Base-by-base conservation (phyloP, 2,113 vertebrate genomes). In the Ovibos moschatus region DNA sequence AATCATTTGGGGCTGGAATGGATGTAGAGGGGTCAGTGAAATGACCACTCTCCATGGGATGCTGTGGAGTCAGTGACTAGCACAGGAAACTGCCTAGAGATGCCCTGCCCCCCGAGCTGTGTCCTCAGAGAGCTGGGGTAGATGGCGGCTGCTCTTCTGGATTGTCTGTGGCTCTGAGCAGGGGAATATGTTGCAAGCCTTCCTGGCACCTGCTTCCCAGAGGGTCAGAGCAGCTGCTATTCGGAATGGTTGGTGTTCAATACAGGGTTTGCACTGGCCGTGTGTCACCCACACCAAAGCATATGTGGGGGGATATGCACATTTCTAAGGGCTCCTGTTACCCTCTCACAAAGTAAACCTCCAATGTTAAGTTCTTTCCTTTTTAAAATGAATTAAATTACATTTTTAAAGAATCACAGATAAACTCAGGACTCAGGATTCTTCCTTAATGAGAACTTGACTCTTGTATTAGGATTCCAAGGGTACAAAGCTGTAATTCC, bases 261-360 rank as follows among this genome's bases (percentile, higher is more conserved):
- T 2, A 7, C 3, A 16, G 16, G 6, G 7, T 43, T 25, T 13
- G 4, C 5, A 0, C 43, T 5, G 8, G 47, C 12, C 10, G 5
- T 30, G 1, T 33, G 2, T 47, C 45, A 2, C 5, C 43, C 30
- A 21, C 33, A 2, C 58, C 60, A 43, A 45, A 33, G 14, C 3
- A 11, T 0, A 11, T 1, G 2, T 1, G 6, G 51, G 79, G 45
- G n/a, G 19, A 11, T 33, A 3, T 27, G 23, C 30, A 17, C 25
- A 30, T 62, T 87, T 78, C 47, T 89, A 25, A 89, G 33, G 3
- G 19, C 45, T 43, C 10, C 30, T 2, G 5, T 78, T 51, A 50
- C 12, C 3, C 28, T 95, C n/a, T 40, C 4, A 47, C 30, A 78
- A 55, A 87, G 21, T 1, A 81, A 36, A 45, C 36, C n/a, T 50